Percentiles rank a stretch among this genome's conserved stretches.
phyloP scores from a whole-genome alignment of 2,113 vertebrate species.

The Dryoscopus gambensis region DNA sequence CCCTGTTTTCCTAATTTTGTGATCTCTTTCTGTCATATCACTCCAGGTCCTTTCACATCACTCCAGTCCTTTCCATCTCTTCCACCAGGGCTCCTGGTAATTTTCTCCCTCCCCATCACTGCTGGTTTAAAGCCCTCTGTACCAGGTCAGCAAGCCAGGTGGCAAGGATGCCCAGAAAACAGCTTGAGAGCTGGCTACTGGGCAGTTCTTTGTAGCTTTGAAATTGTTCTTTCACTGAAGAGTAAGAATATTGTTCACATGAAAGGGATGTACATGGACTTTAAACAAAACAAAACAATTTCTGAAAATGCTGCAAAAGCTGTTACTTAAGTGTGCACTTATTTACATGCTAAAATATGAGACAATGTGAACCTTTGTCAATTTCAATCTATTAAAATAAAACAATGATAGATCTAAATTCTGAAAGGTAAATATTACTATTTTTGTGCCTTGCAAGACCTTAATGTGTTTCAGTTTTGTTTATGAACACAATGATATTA shows the following conservation, averaged over 20 bases:
- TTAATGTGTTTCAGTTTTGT: background rate
- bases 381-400: background rate
- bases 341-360: background rate
- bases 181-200: background rate
- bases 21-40: background rate
- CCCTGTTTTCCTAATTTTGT: background rate
- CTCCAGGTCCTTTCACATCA: background rate
- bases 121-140: background rate
- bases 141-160: background rate
- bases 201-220: background rate
- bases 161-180: background rate
- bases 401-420: background rate
- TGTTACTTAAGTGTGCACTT: background rate
- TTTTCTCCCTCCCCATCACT: background rate
- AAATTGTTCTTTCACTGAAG: background rate
- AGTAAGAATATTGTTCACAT: background rate
- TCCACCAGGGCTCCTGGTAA: background rate
- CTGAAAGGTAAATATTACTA: background rate
- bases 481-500: background rate
- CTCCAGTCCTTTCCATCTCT: background rate
- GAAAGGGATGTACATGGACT: background rate
- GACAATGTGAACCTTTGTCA: background rate
- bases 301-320: background rate
- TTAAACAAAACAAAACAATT: background rate
- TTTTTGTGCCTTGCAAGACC: background rate